A percentile compares a stretch with the other conserved stretches of the same genome.
Evolutionary conservation across 1,140 invertebrate genomes (phyloP).

Genomic region (Drosophila hydei): DNA sequence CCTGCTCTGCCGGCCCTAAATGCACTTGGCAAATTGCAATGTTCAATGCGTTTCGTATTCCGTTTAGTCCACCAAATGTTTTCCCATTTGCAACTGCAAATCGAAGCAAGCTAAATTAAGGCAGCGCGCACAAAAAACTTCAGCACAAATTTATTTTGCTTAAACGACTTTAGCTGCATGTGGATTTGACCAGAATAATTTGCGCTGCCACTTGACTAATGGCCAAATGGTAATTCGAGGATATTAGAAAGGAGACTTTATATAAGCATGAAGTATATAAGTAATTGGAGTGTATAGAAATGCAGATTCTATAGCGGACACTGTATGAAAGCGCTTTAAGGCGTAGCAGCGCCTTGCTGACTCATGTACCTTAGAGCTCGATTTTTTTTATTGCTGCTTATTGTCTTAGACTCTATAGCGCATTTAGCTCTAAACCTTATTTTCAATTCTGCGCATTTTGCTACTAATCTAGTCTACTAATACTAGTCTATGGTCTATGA

Average conservation of each 20-base stretch:
- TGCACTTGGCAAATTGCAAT: slow-evolving; percentile 19
- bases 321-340: no score
- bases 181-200: slow-evolving; percentile 3
- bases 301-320: no score
- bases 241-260: not conserved
- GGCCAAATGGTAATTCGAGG: not conserved
- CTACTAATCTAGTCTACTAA: no score
- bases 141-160: slow-evolving; percentile 3
- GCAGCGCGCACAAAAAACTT: not conserved
- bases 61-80: not conserved
- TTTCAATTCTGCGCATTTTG: no score
- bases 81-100: slow-evolving; percentile 31
- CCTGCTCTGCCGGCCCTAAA: not conserved
- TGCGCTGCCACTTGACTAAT: slow-evolving; percentile 7
- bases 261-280: no score
- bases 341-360: no score
- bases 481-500: no score
- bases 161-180: slow-evolving; percentile 9
- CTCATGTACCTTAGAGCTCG: no score
- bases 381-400: no score
- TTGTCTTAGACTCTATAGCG: no score
- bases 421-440: no score
- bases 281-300: no score
- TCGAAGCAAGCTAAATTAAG: slow-evolving; percentile 29
- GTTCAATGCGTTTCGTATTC: slow-evolving; percentile 2